phyloP scores from a whole-genome alignment of 2,113 vertebrate species.

The Leptodactylus fuscus region DNA sequence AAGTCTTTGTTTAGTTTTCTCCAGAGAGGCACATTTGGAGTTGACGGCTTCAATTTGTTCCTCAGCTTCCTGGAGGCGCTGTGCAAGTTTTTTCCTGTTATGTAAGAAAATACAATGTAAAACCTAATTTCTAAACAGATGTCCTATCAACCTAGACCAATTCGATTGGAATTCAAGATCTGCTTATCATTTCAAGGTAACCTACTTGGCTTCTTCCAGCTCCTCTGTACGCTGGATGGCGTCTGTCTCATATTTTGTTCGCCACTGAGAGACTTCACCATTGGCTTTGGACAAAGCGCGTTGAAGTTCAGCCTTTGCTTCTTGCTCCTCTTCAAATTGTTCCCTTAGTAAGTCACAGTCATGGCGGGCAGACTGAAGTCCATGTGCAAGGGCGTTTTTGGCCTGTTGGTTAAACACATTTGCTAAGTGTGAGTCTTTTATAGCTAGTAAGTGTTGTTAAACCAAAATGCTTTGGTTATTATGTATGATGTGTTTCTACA shows the following conservation, averaged over 20 bases:
- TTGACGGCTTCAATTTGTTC: constrained; percentile 79
- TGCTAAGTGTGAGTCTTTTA: too few relatives aligned
- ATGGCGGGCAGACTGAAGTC: constrained; percentile 78
- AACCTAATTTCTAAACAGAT: not conserved
- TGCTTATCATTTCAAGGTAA: not conserved
- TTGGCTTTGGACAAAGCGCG: constrained; percentile 82
- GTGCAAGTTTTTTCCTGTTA: constrained; percentile 87
- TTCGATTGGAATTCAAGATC: not conserved
- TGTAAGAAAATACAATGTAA: constrained; percentile 9
- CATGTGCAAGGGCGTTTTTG: constrained; percentile 85
- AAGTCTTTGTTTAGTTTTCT: constrained; percentile 85
- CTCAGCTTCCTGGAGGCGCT: constrained; percentile 91
- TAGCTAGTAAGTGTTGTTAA: not conserved
- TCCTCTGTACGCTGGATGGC: constrained; percentile 84
- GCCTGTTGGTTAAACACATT: constrained; percentile 69
- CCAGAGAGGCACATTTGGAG: constrained; percentile 85
- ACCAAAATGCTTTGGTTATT: not conserved
- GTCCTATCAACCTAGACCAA: not conserved
- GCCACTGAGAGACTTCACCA: constrained; percentile 82
- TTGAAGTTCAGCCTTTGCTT: constrained; percentile 79
- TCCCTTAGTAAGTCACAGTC: constrained; percentile 85
- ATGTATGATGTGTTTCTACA: not conserved
- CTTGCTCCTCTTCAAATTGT: constrained; percentile 81
- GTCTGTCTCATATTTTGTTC: constrained; percentile 82
- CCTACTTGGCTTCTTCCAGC: constrained; percentile 84